phyloP scores from a whole-genome alignment of 2,797 vertebrate genomes.

The Premnoplex brunnescens region DNA sequence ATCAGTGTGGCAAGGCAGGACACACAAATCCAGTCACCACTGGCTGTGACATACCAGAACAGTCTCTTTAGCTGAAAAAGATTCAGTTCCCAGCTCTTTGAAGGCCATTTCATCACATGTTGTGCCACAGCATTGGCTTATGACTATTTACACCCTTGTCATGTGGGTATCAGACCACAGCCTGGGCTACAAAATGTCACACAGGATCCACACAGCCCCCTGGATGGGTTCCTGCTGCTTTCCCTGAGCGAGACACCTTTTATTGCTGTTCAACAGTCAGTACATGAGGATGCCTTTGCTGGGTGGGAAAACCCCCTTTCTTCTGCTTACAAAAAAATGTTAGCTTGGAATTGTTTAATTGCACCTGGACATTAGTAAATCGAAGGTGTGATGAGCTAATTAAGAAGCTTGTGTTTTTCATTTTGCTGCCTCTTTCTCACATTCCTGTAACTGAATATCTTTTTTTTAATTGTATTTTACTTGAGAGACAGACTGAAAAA shows the following conservation, averaged over 20 bases:
- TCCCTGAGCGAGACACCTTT: background rate
- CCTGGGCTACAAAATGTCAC: background rate
- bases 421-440: background rate
- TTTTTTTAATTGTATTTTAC: background rate
- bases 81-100: background rate
- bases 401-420: background rate
- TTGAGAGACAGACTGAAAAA: background rate
- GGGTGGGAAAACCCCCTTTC: background rate
- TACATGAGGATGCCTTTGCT: background rate
- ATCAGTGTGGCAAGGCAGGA: background rate
- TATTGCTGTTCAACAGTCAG: fast-evolving
- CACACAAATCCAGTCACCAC: background rate
- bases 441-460: background rate
- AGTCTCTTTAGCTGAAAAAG: background rate
- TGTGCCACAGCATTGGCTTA: background rate
- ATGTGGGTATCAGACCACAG: fast-evolving
- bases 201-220: background rate
- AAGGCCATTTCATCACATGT: background rate
- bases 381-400: background rate
- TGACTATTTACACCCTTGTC: background rate
- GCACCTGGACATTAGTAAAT: background rate
- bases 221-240: background rate
- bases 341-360: background rate
- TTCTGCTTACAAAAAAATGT: background rate
- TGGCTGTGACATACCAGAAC: background rate